These are phyloP conservation scores for Thaumetopoea pityocampa DNA, from an alignment of 1,140 invertebrate genomes.

Conservation along the genomic window DNA sequence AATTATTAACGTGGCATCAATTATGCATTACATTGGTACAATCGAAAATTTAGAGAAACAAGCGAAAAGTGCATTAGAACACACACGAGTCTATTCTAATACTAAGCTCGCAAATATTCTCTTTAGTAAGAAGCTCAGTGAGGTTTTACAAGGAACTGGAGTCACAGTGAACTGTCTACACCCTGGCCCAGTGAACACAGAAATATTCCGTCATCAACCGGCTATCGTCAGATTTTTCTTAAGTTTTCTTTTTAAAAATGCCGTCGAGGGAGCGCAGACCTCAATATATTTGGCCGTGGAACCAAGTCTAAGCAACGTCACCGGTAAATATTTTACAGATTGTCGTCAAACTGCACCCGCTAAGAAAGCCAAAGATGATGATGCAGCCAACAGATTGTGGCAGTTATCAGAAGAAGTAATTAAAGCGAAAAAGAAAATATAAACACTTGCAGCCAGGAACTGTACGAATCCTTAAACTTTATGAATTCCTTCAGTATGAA, in stretches of 20 bases:
- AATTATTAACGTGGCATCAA: slow-evolving; percentile 90
- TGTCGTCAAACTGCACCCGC: slow-evolving; percentile 53
- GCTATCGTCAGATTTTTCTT: slow-evolving; percentile 11
- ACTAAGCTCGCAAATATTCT: slow-evolving; percentile 91
- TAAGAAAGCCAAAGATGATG: slow-evolving; percentile 32
- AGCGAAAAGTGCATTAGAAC: slow-evolving; percentile 76
- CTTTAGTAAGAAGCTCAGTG: slow-evolving; percentile 86
- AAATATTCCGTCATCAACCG: slow-evolving; percentile 26
- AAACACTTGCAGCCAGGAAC: too few species aligned
- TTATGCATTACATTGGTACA: slow-evolving; percentile 82
- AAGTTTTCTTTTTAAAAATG: slow-evolving; percentile 20
- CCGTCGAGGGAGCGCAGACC: slow-evolving; percentile 76
- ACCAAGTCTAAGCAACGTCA: slow-evolving; percentile 63
- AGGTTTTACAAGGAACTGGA: slow-evolving; percentile 81
- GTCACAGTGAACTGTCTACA: slow-evolving; percentile 88
- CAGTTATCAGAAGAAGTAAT: slow-evolving; percentile 28
- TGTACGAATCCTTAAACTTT: too few species aligned
- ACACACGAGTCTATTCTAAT: slow-evolving; percentile 81
- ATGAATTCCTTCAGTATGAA: too few species aligned
- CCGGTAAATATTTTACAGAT: slow-evolving; percentile 77
- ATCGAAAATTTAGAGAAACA: slow-evolving; percentile 73
- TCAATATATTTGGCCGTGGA: slow-evolving; percentile 73
- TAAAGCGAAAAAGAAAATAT: neutral
- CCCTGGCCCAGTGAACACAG: slow-evolving; percentile 69
- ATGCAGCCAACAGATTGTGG: slow-evolving; percentile 58